Evolutionary conservation across 2,888 invertebrate genomes (phyloP).

Genomic region (Enoplolaimus lenunculus): DNA sequence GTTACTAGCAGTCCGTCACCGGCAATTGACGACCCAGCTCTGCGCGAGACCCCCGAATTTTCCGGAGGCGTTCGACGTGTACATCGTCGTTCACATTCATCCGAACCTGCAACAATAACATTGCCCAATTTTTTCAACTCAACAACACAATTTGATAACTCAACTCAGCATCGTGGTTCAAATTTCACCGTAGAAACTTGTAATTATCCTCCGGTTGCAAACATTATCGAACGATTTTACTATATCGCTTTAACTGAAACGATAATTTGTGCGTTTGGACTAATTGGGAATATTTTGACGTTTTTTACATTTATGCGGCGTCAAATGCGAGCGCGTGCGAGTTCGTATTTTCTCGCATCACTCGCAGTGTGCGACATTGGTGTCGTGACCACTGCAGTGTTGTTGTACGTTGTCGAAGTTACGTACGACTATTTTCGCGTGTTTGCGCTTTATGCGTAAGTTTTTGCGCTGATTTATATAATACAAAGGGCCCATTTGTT

Average conservation of each 20-base stretch:
- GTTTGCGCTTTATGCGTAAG: neutral
- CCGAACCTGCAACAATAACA: too few relatives aligned
- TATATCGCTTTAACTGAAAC: neutral
- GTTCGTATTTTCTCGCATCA: neutral
- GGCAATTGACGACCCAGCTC: too few relatives aligned
- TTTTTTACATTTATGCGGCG: neutral
- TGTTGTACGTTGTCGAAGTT: slow-evolving; percentile 2
- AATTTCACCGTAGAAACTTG: too few relatives aligned
- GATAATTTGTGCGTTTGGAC: neutral
- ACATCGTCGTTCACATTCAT: too few relatives aligned
- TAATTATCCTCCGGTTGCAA: neutral
- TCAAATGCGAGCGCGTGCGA: neutral
- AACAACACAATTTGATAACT: too few relatives aligned
- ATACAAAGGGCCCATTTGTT: too few relatives aligned
- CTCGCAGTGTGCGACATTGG: neutral
- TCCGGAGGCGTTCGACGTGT: too few relatives aligned
- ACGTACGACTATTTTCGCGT: neutral
- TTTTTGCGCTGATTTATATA: too few relatives aligned
- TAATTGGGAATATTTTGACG: neutral
- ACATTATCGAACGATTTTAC: slow-evolving; percentile 3
- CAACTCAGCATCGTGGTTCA: too few relatives aligned
- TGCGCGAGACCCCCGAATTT: too few relatives aligned
- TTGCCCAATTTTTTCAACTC: too few relatives aligned
- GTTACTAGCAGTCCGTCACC: too few relatives aligned
- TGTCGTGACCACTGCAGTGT: neutral